Evolutionary conservation across 2,888 invertebrate genomes (phyloP).

Genomic region (Chironomus riparius): DNA sequence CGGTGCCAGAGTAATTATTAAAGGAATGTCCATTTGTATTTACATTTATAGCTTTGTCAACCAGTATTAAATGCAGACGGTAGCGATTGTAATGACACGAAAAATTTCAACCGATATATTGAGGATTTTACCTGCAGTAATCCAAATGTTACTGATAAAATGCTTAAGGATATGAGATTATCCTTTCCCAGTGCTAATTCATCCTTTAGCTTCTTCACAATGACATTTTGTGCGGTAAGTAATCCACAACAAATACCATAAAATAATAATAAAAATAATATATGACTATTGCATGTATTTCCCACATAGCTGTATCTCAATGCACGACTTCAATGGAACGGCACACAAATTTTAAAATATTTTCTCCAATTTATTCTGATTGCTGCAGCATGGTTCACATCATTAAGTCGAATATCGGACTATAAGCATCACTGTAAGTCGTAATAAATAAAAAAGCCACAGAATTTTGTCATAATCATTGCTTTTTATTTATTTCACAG

Average conservation of each 20-base stretch:
- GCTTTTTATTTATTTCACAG: not conserved
- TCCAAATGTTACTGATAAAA: slow-evolving; percentile 43
- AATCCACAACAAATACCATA: not conserved
- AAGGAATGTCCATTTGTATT: not conserved
- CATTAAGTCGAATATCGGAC: slow-evolving; percentile 83
- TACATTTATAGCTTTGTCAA: slow-evolving; percentile 50
- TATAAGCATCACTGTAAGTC: slow-evolving; percentile 80
- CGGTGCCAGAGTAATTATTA: not conserved
- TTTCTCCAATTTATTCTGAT: slow-evolving; percentile 73
- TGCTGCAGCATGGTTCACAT: slow-evolving; percentile 73
- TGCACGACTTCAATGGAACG: slow-evolving; percentile 69
- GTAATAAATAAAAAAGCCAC: not conserved
- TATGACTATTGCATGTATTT: not conserved
- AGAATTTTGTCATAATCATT: too few species aligned
- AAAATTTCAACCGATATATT: slow-evolving; percentile 57
- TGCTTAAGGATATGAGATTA: slow-evolving; percentile 68
- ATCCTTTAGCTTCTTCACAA: slow-evolving; percentile 80
- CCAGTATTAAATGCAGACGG: slow-evolving; percentile 51
- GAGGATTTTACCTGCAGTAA: slow-evolving; percentile 59
- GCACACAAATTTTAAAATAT: slow-evolving; percentile 71
- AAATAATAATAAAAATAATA: not conserved
- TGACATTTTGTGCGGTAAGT: slow-evolving; percentile 65
- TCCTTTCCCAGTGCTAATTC: slow-evolving; percentile 91
- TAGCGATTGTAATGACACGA: slow-evolving; percentile 48
- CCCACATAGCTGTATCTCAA: slow-evolving; percentile 61